Base-by-base conservation (phyloP, 2,113 vertebrate genomes). In the Apeltes quadracus region DNA sequence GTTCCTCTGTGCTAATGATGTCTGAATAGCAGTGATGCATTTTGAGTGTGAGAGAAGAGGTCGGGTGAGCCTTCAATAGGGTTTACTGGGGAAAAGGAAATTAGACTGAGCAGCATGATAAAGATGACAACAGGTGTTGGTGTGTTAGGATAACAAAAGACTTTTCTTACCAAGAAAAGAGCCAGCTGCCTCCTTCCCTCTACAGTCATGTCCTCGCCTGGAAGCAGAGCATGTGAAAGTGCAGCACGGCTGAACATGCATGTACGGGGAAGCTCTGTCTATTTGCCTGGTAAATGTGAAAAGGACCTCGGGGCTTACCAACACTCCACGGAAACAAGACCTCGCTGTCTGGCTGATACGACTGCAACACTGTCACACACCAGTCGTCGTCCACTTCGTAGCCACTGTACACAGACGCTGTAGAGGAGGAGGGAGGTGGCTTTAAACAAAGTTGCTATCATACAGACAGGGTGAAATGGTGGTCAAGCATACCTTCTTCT, bases 361-460 rank as follows among this genome's bases (percentile, higher is more conserved):
- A 96, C 86, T 92, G 93, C 75, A 97, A 92, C 27, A 97, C 95
- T 0, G 95, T 96, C 76, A 92, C 69, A 25, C 96, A 97, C 96
- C 96, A 97, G 81, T 96, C 95, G 5, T 97, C 95, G 4, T 97
- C 96, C 72, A 96, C 95, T 81, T 95, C 94, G 36, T 94, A 96
- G 27, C 84, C 80, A 9, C 93, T 95, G 67, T 95, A 95, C 69
- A 97, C 82, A 0, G 95, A 93, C 1, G 94, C 96, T 97, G 76
- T 61, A 51, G 72, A 67, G 9, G 41, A 18, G 54, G 58, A 54
- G 36, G 0, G 20, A 4, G 51, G 6, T 18, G 39, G 13, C 8
- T 4, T 76, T 71, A 76, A 8, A 64, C 7, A 64, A 2, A 5
- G 46, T 23, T 16, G 15, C 25, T 57, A 18, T 27, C 34, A 68